phyloP scores from a whole-genome alignment of 1,140 invertebrate species.

The Euglossa dilemma region DNA sequence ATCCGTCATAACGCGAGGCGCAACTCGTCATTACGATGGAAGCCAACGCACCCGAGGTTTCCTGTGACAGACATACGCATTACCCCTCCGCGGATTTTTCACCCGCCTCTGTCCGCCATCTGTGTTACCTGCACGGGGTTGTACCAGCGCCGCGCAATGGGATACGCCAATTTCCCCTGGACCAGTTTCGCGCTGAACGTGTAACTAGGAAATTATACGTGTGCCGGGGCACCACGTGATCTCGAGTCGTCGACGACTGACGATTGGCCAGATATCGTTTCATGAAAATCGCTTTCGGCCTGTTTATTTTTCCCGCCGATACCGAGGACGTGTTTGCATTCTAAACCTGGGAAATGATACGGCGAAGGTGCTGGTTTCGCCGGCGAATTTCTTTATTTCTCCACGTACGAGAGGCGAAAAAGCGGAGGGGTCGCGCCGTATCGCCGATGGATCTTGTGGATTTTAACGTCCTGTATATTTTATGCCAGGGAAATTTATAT shows the following conservation, averaged over 20 bases:
- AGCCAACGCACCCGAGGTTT: not conserved
- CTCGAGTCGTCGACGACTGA: not conserved
- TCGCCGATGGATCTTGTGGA: not conserved
- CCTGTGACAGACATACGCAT: slow-evolving; percentile 26
- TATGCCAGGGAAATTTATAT: not conserved
- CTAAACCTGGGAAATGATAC: not conserved
- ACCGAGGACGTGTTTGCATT: not conserved
- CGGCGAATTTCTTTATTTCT: not conserved
- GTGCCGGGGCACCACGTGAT: not conserved
- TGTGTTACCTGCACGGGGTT: not conserved
- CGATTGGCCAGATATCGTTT: not conserved
- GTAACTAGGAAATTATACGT: slow-evolving; percentile 8
- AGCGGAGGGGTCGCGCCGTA: not conserved
- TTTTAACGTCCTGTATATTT: not conserved
- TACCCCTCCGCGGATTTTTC: not conserved
- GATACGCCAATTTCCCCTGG: not conserved
- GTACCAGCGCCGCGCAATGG: not conserved
- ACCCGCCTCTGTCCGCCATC: not conserved
- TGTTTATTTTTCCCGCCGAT: not conserved
- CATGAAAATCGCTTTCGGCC: not conserved
- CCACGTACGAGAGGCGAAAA: not conserved
- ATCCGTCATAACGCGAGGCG: slow-evolving; percentile 18
- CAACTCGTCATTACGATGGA: slow-evolving; percentile 13
- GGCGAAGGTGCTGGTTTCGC: not conserved
- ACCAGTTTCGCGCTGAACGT: not conserved